phyloP scores from a whole-genome alignment of 1,140 invertebrate genomes.

The Kradibia gibbosae region DNA sequence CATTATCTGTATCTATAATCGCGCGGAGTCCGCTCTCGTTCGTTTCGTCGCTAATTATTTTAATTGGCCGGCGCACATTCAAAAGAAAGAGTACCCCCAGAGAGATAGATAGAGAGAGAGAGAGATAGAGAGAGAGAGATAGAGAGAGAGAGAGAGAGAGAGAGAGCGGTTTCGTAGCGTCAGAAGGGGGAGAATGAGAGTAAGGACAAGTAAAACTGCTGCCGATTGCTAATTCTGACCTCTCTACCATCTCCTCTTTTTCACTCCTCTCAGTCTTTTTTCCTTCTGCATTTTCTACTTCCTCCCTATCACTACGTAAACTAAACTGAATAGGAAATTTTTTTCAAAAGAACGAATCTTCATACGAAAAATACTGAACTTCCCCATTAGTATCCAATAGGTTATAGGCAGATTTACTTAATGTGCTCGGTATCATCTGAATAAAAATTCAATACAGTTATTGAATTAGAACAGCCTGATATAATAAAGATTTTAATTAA shows the following conservation, averaged over 20 bases:
- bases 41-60: slow-evolving; percentile 70
- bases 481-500: too few species aligned
- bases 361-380: background rate
- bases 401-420: too few species aligned
- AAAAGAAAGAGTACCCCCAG: slow-evolving; percentile 60
- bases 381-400: background rate
- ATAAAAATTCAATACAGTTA: too few species aligned
- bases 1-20: slow-evolving; percentile 64
- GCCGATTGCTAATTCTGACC: slow-evolving; percentile 60
- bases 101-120: slow-evolving; percentile 24
- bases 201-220: slow-evolving; percentile 36
- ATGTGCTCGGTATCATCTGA: too few species aligned
- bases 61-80: slow-evolving; percentile 69
- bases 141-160: slow-evolving; percentile 23
- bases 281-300: slow-evolving; percentile 30
- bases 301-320: slow-evolving; percentile 2
- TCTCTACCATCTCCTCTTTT: slow-evolving; percentile 34
- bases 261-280: slow-evolving; percentile 34
- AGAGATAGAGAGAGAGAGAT: slow-evolving; percentile 27
- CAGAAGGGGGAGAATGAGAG: background rate
- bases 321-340: background rate
- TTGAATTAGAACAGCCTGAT: too few species aligned
- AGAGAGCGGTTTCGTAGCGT: slow-evolving; percentile 8
- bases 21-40: slow-evolving; percentile 61
- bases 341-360: background rate